A percentile compares a stretch with the other conserved stretches of the same genome.
Conservation (phyloP, 1,140 invertebrate genomes). For the Drosophila mayri region DNA sequence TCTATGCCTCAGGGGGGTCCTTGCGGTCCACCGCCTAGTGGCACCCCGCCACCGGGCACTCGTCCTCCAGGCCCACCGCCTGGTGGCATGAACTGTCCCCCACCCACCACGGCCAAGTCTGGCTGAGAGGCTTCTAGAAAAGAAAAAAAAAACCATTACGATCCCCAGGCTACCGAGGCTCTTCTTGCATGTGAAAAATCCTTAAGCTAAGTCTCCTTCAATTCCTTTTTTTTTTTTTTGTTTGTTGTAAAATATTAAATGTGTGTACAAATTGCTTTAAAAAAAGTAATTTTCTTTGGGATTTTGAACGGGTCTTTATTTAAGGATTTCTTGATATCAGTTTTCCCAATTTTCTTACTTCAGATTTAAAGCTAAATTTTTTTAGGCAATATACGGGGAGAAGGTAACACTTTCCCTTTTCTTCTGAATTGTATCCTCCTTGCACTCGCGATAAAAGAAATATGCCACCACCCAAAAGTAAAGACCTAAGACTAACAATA, state of each 20-base stretch:
- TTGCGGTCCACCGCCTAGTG: constrained; percentile 61
- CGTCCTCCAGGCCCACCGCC: constrained; percentile 58
- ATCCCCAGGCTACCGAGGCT: neutral
- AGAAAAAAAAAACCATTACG: neutral
- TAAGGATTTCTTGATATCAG: too few relatives aligned
- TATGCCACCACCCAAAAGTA: constrained; percentile 14
- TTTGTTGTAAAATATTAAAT: constrained; percentile 16
- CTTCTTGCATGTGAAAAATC: constrained; percentile 2
- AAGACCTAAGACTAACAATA: neutral
- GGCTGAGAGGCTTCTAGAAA: constrained; percentile 14
- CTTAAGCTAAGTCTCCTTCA: constrained; percentile 20
- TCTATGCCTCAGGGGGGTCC: constrained; percentile 50
- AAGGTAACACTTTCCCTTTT: neutral
- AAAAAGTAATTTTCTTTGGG: neutral
- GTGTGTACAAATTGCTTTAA: constrained; percentile 22
- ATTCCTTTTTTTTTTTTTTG: constrained; percentile 10
- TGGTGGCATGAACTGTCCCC: constrained; percentile 35
- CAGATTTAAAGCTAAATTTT: neutral
- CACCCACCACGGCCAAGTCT: constrained; percentile 53
- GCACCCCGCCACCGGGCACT: constrained; percentile 56
- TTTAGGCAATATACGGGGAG: neutral
- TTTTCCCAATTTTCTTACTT: neutral
- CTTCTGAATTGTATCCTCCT: neutral
- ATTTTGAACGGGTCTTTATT: too few relatives aligned
- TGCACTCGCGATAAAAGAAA: neutral